Base-by-base conservation (phyloP, 2,797 vertebrate species). In the Tokudaia muenninki region DNA sequence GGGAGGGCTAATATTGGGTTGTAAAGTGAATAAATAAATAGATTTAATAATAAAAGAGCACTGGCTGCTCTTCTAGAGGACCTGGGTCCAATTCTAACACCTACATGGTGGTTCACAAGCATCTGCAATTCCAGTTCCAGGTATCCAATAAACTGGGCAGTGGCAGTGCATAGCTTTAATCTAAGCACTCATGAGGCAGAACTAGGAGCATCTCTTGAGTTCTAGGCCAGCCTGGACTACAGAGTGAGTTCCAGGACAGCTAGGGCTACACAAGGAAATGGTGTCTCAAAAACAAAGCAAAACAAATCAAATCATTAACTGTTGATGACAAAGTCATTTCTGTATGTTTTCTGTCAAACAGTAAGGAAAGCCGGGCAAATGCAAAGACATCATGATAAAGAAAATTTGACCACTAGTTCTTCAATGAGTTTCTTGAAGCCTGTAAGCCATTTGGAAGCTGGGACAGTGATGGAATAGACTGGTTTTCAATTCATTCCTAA, bases 341-440 rank as follows among this genome's bases (percentile, higher is more conserved):
- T 50, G 6, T 17, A 50, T 41, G 63, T 77, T 70, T 95, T 90
- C 88, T 19, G 1, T 90, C 61, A 94, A 96, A 79, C 17, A 91
- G 24, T 87, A 90, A 94, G 52, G 59, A 79, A 96, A 81, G 19
- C 4, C 77, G 22, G 24, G 55, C 14, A 84, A 84, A 37, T 81
- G 4, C 47, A 72, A 86, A 31, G 52, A 84, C 26, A 94, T 70
- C 94, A 88, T 63, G 2, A 72, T 78, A 90, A 78, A 84, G 75
- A 34, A 90, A 90, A 77, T 65, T 63, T 67, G 88, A 37, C 55
- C 13, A 34, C 34, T 75, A 80, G 87, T 24, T 91, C 26, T 61
- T 90, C 47, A 83, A 29, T 37, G 65, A 88, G 50, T 82, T 82
- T 96, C 59, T 83, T 74, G 11, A 91, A 80, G 11, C n/a, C 31